Evolutionary conservation across 1,140 invertebrate species (phyloP).

Genomic region (Euura saliciscinereae): DNA sequence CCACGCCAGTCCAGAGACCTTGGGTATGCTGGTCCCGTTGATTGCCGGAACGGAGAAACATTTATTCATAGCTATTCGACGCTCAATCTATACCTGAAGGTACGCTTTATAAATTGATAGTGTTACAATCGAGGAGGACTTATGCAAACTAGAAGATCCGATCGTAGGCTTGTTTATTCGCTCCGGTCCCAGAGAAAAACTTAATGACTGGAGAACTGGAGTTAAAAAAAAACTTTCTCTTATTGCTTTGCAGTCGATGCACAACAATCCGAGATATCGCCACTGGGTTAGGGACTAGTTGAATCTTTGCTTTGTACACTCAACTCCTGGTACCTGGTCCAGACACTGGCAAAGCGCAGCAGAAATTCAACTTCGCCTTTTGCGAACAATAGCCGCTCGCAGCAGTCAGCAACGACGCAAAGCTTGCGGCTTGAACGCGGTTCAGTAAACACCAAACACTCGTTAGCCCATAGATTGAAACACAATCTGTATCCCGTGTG

Average conservation of each 20-base stretch:
- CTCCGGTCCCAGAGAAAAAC: no score
- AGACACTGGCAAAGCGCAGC: neutral
- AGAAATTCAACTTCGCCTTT: neutral
- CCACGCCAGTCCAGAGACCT: neutral
- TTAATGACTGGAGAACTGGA: no score
- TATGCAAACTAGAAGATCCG: neutral
- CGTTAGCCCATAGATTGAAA: conserved; percentile 59
- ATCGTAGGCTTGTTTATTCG: neutral
- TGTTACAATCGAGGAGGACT: neutral
- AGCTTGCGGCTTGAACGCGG: conserved; percentile 34
- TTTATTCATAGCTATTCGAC: neutral
- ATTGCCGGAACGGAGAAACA: neutral
- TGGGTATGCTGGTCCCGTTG: neutral
- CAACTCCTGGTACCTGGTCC: neutral
- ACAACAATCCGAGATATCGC: no score
- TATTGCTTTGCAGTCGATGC: no score
- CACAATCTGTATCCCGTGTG: conserved; percentile 57
- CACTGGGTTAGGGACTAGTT: no score
- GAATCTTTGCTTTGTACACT: no score
- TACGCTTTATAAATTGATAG: neutral
- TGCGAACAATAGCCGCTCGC: neutral
- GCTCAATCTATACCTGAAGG: neutral
- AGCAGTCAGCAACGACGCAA: conserved; percentile 1
- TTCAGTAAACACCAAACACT: conserved; percentile 59
- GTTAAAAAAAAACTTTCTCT: no score